phyloP scores from a whole-genome alignment of 2,797 vertebrate species.

The Helostoma temminkii region DNA sequence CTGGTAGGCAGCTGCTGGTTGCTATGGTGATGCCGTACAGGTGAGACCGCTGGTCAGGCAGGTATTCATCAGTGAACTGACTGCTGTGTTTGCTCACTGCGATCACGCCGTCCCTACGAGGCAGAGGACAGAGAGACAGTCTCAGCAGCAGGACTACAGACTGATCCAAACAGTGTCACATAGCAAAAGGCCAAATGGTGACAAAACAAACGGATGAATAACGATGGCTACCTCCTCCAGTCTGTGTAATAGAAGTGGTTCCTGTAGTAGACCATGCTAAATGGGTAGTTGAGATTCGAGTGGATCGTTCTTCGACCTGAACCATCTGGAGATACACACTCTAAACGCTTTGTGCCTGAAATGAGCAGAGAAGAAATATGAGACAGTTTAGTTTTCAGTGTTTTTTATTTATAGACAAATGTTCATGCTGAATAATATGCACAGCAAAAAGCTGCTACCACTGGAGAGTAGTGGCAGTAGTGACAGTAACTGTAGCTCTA shows the following conservation, averaged over 20 bases:
- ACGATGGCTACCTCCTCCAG: slow-evolving; percentile 90
- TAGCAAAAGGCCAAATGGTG: neutral
- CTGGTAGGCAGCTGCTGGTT: slow-evolving; percentile 91
- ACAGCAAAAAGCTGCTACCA: no score
- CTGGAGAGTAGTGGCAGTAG: no score
- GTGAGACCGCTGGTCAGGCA: slow-evolving; percentile 95
- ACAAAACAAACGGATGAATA: neutral
- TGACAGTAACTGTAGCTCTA: no score
- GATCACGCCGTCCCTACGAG: slow-evolving; percentile 92
- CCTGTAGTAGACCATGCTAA: slow-evolving; percentile 91
- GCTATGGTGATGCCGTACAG: slow-evolving; percentile 95
- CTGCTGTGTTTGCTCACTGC: slow-evolving; percentile 87
- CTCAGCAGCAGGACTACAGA: no score
- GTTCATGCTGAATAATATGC: no score
- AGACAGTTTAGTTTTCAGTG: neutral
- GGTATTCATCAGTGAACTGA: slow-evolving; percentile 90
- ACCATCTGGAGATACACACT: slow-evolving; percentile 90
- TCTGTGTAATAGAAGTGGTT: slow-evolving; percentile 97
- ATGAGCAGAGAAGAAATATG: neutral
- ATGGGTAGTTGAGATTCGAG: slow-evolving; percentile 93
- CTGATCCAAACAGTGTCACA: neutral
- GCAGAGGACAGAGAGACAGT: neutral
- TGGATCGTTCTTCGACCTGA: slow-evolving; percentile 87
- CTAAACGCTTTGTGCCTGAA: slow-evolving; percentile 94
- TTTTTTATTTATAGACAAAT: no score